These are phyloP conservation scores for Pycnonotus jocosus DNA, from an alignment of 2,113 vertebrate species.

Conservation along the genomic window DNA sequence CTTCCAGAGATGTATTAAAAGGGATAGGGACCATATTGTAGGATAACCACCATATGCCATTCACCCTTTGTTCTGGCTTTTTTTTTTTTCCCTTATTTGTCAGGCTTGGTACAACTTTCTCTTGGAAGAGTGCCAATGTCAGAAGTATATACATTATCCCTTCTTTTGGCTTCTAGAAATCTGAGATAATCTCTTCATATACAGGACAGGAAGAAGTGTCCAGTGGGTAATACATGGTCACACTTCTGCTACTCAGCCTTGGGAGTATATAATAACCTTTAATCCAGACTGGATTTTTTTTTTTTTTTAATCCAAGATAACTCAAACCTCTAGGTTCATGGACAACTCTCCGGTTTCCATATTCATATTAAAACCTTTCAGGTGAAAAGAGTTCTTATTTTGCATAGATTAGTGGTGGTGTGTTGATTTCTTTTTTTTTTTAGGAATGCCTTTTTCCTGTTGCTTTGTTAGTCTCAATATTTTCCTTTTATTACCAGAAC, in stretches of 20 bases:
- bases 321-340: not conserved
- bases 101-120: constrained; percentile 27
- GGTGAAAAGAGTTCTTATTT: not conserved
- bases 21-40: constrained; percentile 50
- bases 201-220: not conserved
- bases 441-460: not conserved
- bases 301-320: not conserved
- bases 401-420: not conserved
- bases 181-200: constrained; percentile 11
- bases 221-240: not conserved
- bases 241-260: not conserved
- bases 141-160: constrained; percentile 18
- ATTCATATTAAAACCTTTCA: not conserved
- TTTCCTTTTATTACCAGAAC: constrained; percentile 2
- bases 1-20: constrained; percentile 38
- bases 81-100: not conserved
- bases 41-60: constrained; percentile 51
- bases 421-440: not conserved
- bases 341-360: not conserved
- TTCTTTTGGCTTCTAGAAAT: constrained; percentile 13
- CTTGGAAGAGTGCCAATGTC: constrained; percentile 25
- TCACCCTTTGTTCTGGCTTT: constrained; percentile 39
- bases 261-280: not conserved
- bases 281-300: not conserved
- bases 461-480: not conserved